Evolutionary conservation across 2,113 vertebrate species (phyloP), one percentile per base, ranked within the genome.

Genomic region (Candoia aspera): DNA sequence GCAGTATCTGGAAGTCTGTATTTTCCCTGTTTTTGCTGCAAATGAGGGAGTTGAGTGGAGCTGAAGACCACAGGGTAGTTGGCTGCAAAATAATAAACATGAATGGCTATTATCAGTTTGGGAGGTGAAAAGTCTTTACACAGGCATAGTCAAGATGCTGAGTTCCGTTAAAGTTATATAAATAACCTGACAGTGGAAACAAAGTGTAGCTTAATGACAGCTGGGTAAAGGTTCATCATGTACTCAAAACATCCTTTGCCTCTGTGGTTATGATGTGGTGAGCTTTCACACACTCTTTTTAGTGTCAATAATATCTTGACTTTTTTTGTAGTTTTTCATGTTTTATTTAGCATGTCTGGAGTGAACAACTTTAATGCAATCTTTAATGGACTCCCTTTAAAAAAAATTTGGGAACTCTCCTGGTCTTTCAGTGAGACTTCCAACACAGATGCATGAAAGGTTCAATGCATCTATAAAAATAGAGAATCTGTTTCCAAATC

Each of bases 231-330:
- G 96, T 95, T 97, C 94, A 4, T 19, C 1, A 10, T 95, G 96
- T 97, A 58, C 95, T 96, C 91, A 97, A 94, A 97, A 97, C 97
- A 97, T 97, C 97, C 96, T 97, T 96, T 95, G 17, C 90, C 92
- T 95, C 73, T 85, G 93, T 19, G 90, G 54, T 55, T 23, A n/a
- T 57, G 95, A 93, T 97, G 96, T 94, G 95, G 96, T 95, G 46
- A 33, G 54, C 54, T 55, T 84, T 29, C 91, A 93, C 6, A 94
- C 4, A 3, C 88, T 90, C 85, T 90, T 23, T 53, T 62, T 85
- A 92, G 89, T 96, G 83, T 68, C 93, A 86, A 53, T 84, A 94
- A 55, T n/a, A 89, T 49, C 91, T 93, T 6, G 57, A 64, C 87
- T 49, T 49, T 49, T 49, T 49, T 49, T 5, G 17, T 37, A 42